phyloP scores from a whole-genome alignment of 2,113 vertebrate genomes.

The Daubentonia madagascariensis region DNA sequence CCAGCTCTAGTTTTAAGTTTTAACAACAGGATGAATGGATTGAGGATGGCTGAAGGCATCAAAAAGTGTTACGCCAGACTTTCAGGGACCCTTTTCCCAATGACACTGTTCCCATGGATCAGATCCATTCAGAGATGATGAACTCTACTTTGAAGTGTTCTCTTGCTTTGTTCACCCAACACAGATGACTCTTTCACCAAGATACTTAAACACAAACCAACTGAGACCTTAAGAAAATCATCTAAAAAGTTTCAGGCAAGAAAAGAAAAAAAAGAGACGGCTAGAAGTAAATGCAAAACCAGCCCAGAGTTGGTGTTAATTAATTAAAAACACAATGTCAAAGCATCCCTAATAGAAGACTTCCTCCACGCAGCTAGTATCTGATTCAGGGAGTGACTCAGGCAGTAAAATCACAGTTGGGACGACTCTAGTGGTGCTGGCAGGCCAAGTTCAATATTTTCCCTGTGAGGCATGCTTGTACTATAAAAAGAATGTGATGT shows the following conservation, averaged over 20 bases:
- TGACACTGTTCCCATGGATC: background rate
- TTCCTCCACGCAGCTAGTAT: constrained; percentile 83
- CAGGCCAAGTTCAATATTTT: constrained; percentile 92
- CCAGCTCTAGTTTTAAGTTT: constrained; percentile 52
- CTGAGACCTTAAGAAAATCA: background rate
- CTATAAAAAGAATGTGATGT: constrained; percentile 93
- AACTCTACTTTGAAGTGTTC: constrained; percentile 20
- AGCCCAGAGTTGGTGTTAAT: constrained; percentile 78
- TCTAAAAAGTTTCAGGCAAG: constrained; percentile 47
- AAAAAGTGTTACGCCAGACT: constrained; percentile 39
- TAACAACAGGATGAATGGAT: constrained; percentile 54
- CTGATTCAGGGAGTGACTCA: constrained; percentile 88
- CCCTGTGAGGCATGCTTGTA: constrained; percentile 87
- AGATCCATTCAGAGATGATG: background rate
- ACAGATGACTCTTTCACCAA: constrained; percentile 38
- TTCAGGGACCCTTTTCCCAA: background rate
- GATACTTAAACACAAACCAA: constrained; percentile 17
- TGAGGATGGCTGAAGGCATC: constrained; percentile 49
- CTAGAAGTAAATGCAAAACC: constrained; percentile 74
- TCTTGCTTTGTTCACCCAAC: background rate
- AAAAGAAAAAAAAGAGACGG: constrained; percentile 50
- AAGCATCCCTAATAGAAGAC: constrained; percentile 83
- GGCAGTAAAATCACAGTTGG: constrained; percentile 84
- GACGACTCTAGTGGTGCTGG: constrained; percentile 80
- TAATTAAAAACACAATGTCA: constrained; percentile 81